Conservation (phyloP, 2,113 vertebrate genomes). For the Arenaria interpres region DNA sequence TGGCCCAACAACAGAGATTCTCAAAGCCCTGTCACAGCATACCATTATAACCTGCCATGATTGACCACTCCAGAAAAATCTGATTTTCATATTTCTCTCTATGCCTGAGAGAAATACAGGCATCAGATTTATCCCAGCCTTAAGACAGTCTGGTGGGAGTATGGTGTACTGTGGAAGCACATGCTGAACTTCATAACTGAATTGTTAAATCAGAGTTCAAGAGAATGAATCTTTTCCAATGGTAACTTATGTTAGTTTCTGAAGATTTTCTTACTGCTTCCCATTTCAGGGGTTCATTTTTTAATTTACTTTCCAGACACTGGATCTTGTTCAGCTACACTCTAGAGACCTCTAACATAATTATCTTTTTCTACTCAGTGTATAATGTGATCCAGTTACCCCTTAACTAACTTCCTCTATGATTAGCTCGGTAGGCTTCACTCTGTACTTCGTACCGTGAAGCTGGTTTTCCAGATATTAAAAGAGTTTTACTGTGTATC, state of each 20-base stretch:
- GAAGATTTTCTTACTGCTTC: neutral
- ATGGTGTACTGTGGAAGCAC: neutral
- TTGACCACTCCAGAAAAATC: neutral
- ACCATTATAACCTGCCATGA: neutral
- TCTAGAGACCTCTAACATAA: neutral
- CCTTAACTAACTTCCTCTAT: neutral
- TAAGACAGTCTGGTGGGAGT: neutral
- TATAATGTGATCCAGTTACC: neutral
- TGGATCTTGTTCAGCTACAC: neutral
- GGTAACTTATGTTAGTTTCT: neutral
- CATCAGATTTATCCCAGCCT: neutral
- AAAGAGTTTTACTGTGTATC: neutral
- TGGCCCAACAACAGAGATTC: neutral
- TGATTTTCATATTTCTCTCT: neutral
- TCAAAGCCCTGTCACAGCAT: neutral
- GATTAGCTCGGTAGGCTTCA: neutral
- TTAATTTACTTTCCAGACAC: neutral
- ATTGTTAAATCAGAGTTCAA: neutral
- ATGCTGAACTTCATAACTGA: no score
- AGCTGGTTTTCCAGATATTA: neutral
- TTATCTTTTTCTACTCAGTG: neutral
- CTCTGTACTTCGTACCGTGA: neutral
- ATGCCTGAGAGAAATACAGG: neutral
- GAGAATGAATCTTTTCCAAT: neutral
- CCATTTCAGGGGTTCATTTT: neutral